Evolutionary conservation across 2,888 invertebrate species (phyloP), one percentile per base, ranked within the genome.

Genomic region (Ochropleura plecta): DNA sequence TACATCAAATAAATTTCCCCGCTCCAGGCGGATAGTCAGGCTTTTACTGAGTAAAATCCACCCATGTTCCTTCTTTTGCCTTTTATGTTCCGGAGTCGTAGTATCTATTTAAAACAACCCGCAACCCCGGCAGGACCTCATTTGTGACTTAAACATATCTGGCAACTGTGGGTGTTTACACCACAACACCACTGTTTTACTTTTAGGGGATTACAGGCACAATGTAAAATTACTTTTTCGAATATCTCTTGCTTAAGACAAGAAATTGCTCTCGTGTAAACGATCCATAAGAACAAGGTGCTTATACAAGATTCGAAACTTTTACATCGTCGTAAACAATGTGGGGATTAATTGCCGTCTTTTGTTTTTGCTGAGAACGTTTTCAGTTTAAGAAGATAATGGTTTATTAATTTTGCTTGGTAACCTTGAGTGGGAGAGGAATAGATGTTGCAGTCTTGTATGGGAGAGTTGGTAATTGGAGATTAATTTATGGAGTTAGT

Each of bases 321-420:
- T 87, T 85, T 81, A 76, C 85, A 60, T 76, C 63, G 79, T 69
- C 69, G 85, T 81, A 84, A 84, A 88, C 79, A 83, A 83, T 81
- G 73, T 78, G 72, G 48, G 77, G 80, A 88, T 86, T 88, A 86
- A 86, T 88, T 87, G 75, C 78, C 48, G 48, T 74, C 63, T 73
- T 77, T 87, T 86, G 83, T 87, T 82, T 76, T 44, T 46, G 77
- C 81, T 73, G 60, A 70, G 73, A 77, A 81, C 76, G 64, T 82
- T 83, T 59, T 66, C 69, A 71, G 76, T 81, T 80, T 73, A 60
- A 72, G 20, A 76, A 49, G 55, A 84, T 84, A 82, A 84, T 84
- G 77, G 67, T 46, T 76, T 84, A 82, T 81, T 81, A 81, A 84
- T 82, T 84, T 82, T 46, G 62, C 76, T 66, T 62, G 10, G 10